A percentile compares a stretch with the other conserved stretches of the same genome.
These are phyloP conservation scores for Xiphias gladius DNA, from an alignment of 2,113 vertebrate species.

Conservation along the genomic window DNA sequence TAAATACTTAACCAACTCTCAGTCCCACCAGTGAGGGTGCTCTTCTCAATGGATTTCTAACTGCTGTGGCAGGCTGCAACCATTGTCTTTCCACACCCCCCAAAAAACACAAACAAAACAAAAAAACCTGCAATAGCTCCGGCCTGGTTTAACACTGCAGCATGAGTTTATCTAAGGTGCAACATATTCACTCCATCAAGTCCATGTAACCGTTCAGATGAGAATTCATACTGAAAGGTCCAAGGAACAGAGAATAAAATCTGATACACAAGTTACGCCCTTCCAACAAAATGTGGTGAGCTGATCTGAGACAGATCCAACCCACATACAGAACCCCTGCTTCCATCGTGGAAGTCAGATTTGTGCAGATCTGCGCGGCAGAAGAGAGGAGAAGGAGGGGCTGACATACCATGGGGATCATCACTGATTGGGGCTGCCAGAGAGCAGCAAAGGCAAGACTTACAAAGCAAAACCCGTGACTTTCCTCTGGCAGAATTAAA, in stretches of 20 bases:
- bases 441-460: slow-evolving; percentile 35
- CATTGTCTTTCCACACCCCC: slow-evolving; percentile 25
- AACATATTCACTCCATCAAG: slow-evolving; percentile 52
- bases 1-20: slow-evolving; percentile 43
- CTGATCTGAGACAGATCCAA: slow-evolving; percentile 53
- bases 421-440: slow-evolving; percentile 53
- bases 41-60: slow-evolving; percentile 58
- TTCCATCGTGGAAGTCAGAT: slow-evolving; percentile 50
- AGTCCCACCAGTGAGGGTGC: slow-evolving; percentile 43
- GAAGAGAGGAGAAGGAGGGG: slow-evolving; percentile 32
- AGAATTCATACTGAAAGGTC: slow-evolving; percentile 61
- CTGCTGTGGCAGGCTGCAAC: slow-evolving; percentile 29
- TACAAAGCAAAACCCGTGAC: slow-evolving; percentile 43
- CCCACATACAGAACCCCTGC: slow-evolving; percentile 32
- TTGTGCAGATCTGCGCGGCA: slow-evolving; percentile 34
- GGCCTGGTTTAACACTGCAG: slow-evolving; percentile 16
- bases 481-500: slow-evolving; percentile 53
- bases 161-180: slow-evolving; percentile 46
- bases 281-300: slow-evolving; percentile 59
- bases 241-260: slow-evolving; percentile 51
- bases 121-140: slow-evolving; percentile 5
- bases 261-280: slow-evolving; percentile 55
- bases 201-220: slow-evolving; percentile 51
- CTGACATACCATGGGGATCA: slow-evolving; percentile 58
- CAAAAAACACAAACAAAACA: background rate